Conservation (phyloP, 2,888 invertebrate genomes). For the Bombylius discolor region DNA sequence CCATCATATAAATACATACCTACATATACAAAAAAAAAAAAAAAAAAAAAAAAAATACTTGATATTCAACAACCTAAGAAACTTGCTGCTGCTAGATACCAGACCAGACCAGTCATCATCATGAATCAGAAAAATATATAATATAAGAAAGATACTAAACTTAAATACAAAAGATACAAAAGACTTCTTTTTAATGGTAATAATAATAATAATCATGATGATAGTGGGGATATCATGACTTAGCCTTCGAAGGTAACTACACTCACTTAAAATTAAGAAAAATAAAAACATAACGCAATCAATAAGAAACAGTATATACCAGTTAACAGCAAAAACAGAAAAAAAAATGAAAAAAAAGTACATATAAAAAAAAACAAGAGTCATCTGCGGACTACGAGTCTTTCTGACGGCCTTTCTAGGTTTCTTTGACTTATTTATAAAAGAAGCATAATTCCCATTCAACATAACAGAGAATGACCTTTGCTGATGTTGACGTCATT, state of each 20-base stretch:
- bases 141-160: too few species aligned
- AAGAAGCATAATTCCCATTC: not conserved
- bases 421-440: not conserved
- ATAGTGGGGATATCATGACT: not conserved
- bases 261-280: not conserved
- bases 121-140: not conserved
- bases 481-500: conserved; percentile 10
- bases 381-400: conserved; percentile 5
- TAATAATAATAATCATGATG: too few species aligned
- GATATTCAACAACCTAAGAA: not conserved
- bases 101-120: not conserved
- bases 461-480: conserved; percentile 8
- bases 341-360: not conserved
- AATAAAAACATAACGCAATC: not conserved
- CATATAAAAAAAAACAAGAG: not conserved
- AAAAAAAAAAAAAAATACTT: too few species aligned
- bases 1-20: not conserved
- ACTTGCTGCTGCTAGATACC: not conserved
- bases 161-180: too few species aligned
- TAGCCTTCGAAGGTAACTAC: not conserved
- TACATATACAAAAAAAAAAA: too few species aligned
- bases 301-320: not conserved
- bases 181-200: too few species aligned
- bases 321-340: too few species aligned
- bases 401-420: conserved; percentile 9